A percentile compares a stretch with the other conserved stretches of the same genome.
Conservation (phyloP, 2,797 vertebrate species). For the Silurus lanzhouensis region DNA sequence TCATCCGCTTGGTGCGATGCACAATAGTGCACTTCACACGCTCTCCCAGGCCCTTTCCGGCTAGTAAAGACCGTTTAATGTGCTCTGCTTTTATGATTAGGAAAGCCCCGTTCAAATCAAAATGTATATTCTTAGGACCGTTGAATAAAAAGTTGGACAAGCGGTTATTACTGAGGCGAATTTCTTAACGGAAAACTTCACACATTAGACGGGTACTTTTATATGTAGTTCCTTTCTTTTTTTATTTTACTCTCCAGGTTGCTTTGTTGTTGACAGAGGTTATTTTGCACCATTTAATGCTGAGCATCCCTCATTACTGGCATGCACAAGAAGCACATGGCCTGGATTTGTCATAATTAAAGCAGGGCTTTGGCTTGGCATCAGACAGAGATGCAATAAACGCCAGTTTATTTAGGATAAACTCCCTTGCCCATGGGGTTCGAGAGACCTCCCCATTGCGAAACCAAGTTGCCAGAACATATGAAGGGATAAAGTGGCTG, state of each 20-base stretch:
- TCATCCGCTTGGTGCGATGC: slow-evolving; percentile 59
- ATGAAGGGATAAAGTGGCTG: slow-evolving; percentile 78
- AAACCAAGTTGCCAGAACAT: slow-evolving; percentile 78
- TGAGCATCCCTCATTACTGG: slow-evolving; percentile 69
- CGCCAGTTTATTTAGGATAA: slow-evolving; percentile 77
- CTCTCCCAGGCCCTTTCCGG: slow-evolving; percentile 34
- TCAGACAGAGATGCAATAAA: slow-evolving; percentile 72
- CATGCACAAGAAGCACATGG: slow-evolving; percentile 70
- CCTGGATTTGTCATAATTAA: slow-evolving; percentile 79
- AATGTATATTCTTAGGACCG: slow-evolving; percentile 30
- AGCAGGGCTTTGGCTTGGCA: slow-evolving; percentile 70
- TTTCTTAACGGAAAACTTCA: slow-evolving; percentile 24
- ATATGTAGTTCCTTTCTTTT: not conserved
- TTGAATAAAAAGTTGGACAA: slow-evolving; percentile 55
- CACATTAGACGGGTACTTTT: slow-evolving; percentile 2
- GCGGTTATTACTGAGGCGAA: slow-evolving; percentile 7
- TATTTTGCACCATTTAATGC: slow-evolving; percentile 64
- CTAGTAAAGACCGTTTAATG: slow-evolving; percentile 61
- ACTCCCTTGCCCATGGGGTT: slow-evolving; percentile 66
- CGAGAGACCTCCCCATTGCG: slow-evolving; percentile 66
- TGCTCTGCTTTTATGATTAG: slow-evolving; percentile 39
- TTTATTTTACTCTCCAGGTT: not conserved
- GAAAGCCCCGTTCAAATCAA: slow-evolving; percentile 56
- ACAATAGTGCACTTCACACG: slow-evolving; percentile 35
- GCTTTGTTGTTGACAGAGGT: slow-evolving; percentile 50